These are phyloP conservation scores for Drosophila atripex DNA, from an alignment of 2,888 invertebrate genomes.

Conservation along the genomic window DNA sequence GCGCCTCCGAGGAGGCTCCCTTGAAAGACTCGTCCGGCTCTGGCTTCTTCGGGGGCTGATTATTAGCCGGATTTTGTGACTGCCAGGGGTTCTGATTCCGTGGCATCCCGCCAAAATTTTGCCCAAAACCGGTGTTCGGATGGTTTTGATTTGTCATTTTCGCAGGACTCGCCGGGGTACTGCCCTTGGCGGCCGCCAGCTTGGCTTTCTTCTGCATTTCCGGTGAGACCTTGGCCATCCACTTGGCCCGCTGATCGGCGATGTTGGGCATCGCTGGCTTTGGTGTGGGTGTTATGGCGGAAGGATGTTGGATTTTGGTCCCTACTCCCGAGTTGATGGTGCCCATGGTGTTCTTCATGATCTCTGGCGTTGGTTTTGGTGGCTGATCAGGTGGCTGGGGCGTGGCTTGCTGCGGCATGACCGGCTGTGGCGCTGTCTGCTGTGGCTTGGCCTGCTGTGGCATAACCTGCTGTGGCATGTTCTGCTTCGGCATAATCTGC, in stretches of 20 bases:
- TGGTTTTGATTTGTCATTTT: slow-evolving; percentile 7
- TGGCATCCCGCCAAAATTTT: slow-evolving; percentile 19
- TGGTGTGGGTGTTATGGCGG: background rate
- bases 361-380: background rate
- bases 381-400: background rate
- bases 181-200: background rate
- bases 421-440: background rate
- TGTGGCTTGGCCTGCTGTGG: too few relatives aligned
- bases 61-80: background rate
- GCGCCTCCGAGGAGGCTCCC: slow-evolving; percentile 25
- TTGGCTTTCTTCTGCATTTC: slow-evolving; percentile 39
- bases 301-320: background rate
- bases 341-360: background rate
- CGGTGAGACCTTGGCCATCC: slow-evolving; percentile 65
- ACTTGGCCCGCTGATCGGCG: slow-evolving; percentile 66
- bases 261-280: slow-evolving; percentile 15
- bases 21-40: slow-evolving; percentile 3
- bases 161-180: background rate
- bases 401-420: background rate
- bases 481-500: too few relatives aligned
- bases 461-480: too few relatives aligned
- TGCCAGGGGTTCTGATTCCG: slow-evolving; percentile 1
- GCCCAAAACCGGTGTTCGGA: background rate
- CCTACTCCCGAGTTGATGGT: background rate
- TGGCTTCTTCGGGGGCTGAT: background rate